Percentiles rank a stretch among this genome's conserved stretches.
These are phyloP conservation scores for Megathymus violae DNA, from an alignment of 1,140 invertebrate genomes.

Conservation along the genomic window DNA sequence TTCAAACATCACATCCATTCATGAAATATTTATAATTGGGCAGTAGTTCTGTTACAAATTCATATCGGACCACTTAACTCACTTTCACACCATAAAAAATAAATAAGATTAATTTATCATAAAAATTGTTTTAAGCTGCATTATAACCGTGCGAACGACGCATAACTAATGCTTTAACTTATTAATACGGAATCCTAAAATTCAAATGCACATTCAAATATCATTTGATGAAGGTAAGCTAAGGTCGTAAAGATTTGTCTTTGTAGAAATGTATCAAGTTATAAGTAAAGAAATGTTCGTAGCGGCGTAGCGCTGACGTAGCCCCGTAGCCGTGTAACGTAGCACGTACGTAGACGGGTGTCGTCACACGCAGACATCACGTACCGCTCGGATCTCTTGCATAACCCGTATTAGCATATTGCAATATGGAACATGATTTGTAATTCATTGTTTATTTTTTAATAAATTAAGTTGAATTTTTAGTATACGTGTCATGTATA, in stretches of 20 bases:
- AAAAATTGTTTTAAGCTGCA: too few relatives aligned
- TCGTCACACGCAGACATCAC: conserved; percentile 46
- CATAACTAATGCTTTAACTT: too few relatives aligned
- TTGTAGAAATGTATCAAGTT: conserved; percentile 25
- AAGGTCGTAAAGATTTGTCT: conserved; percentile 3
- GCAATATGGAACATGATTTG: background rate
- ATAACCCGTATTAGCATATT: conserved; percentile 35
- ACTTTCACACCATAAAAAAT: too few relatives aligned
- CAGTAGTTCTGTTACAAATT: too few relatives aligned
- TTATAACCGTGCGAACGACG: too few relatives aligned
- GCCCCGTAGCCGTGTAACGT: conserved; percentile 42
- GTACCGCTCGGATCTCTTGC: conserved; percentile 39
- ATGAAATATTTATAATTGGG: too few relatives aligned
- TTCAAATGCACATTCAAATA: background rate
- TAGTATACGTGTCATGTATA: too few relatives aligned
- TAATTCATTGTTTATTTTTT: background rate
- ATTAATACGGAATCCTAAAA: background rate
- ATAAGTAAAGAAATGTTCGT: conserved; percentile 35
- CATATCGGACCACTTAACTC: too few relatives aligned
- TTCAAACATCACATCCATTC: too few relatives aligned
- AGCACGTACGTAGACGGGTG: conserved; percentile 45
- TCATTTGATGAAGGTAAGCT: conserved; percentile 1
- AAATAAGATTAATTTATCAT: too few relatives aligned
- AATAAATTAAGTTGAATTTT: background rate
- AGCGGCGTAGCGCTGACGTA: conserved; percentile 45